These are phyloP conservation scores for Polyommatus iphigenia DNA, from an alignment of 2,888 invertebrate genomes.

Conservation along the genomic window DNA sequence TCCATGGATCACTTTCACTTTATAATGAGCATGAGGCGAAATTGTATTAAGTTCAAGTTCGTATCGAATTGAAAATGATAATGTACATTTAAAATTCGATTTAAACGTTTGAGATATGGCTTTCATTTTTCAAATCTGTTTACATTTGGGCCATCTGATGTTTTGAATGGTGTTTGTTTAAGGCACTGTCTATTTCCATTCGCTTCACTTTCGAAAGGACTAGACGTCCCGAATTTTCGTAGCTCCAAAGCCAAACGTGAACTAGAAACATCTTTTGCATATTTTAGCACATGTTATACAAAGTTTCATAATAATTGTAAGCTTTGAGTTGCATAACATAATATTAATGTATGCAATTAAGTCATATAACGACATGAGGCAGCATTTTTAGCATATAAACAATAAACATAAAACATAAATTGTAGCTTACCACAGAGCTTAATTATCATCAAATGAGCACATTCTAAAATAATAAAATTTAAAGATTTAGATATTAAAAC, in stretches of 20 bases:
- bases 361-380: not conserved
- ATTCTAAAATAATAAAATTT: not conserved
- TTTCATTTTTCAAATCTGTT: slow-evolving; percentile 28
- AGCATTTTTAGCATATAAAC: not conserved
- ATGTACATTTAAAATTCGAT: slow-evolving; percentile 32
- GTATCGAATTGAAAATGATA: slow-evolving; percentile 35
- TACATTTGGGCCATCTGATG: slow-evolving; percentile 22
- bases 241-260: not conserved
- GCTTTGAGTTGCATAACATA: slow-evolving; percentile 1
- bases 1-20: slow-evolving; percentile 58
- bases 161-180: not conserved
- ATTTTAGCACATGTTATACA: not conserved
- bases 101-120: slow-evolving; percentile 24
- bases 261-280: not conserved
- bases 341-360: not conserved
- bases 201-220: slow-evolving; percentile 3
- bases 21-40: slow-evolving; percentile 49
- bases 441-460: not conserved
- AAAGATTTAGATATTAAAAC: not conserved
- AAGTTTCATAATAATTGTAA: not conserved
- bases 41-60: slow-evolving; percentile 48
- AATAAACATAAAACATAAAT: no score
- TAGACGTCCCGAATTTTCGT: not conserved
- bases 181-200: not conserved
- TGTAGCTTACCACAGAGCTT: not conserved